Evolutionary conservation across 2,113 vertebrate species (phyloP), one percentile per base, ranked within the genome.

Genomic region (Caranx ignobilis): DNA sequence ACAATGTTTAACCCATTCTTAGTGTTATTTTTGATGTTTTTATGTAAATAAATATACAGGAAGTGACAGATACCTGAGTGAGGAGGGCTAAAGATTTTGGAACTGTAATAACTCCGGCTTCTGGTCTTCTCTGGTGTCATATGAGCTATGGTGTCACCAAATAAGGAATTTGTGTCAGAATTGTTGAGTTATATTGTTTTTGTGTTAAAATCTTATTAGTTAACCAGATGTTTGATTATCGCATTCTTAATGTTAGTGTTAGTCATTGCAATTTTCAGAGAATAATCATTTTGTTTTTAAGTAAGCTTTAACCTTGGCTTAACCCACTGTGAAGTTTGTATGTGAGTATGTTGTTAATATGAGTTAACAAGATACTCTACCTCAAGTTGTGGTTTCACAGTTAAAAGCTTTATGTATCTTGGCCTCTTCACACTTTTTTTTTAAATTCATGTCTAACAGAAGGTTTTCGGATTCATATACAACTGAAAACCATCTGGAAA

Each of bases 101-200:
- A 91, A 87, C 69, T 74, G 84, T 81, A 88, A 89, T 81, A 94
- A 93, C 74, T 87, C 88, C 70, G 83, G 89, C 93, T 84, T 91
- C 85, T 74, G 72, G 74, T 83, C 90, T 84, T 94, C 94, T 83
- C 87, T 77, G 71, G 93, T 95, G 88, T 94, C 82, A 91, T 95
- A 95, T 66, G 94, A 95, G 85, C 94, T 95, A 94, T 43, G 35
- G 39, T 85, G 81, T 81, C 75, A 89, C 75, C 84, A 93, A 77
- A 93, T 86, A 87, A 91, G 79, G 88, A 92, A 82, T 91, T 59
- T 60, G 19, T 72, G 79, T 92, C 71, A 94, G 82, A 84, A 86
- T 55, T 52, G 47, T 86, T 59, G 21, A 70, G 9, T 84, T 63
- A 26, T 41, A 12, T 81, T 34, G 37, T 45, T 69, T 75, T 67